Percentiles rank a stretch among this genome's conserved stretches.
Evolutionary conservation across 37 sponge, comb jelly and placozoan species (phyloP).

Genomic region (Mnemiopsis leidyi): DNA sequence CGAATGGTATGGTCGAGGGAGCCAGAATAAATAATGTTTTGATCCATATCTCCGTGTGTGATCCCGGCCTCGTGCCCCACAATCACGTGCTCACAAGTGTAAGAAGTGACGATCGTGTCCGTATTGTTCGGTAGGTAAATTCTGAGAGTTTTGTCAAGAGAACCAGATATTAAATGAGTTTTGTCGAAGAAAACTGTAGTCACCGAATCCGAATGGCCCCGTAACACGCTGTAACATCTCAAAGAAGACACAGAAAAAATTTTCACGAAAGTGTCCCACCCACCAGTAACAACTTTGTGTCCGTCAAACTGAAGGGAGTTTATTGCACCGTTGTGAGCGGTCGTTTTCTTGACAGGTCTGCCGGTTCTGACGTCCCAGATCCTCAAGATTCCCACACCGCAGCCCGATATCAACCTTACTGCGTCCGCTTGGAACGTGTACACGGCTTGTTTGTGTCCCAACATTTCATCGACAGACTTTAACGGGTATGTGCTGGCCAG

Average conservation of each 20-base stretch:
- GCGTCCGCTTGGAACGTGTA: constrained; percentile 54
- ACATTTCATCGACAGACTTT: not conserved
- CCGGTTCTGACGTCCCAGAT: constrained; percentile 56
- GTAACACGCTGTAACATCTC: not conserved
- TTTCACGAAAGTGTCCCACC: constrained; percentile 58
- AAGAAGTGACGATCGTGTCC: not conserved
- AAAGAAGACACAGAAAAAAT: constrained; percentile 26
- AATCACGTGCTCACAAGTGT: constrained; percentile 56
- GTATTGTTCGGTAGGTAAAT: not conserved
- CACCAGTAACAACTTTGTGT: constrained; percentile 24
- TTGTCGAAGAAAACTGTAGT: constrained; percentile 46
- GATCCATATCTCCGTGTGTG: constrained; percentile 59
- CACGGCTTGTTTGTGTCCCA: constrained; percentile 54
- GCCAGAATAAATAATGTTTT: not conserved
- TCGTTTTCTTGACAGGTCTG: constrained; percentile 17
- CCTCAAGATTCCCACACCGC: not conserved
- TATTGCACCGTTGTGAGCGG: constrained; percentile 42
- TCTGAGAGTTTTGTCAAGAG: constrained; percentile 39
- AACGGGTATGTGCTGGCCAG: constrained; percentile 51
- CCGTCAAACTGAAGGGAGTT: constrained; percentile 61
- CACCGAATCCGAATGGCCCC: constrained; percentile 20
- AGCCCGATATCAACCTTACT: constrained; percentile 28
- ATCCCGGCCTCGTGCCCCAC: constrained; percentile 56
- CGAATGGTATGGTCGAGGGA: constrained; percentile 26
- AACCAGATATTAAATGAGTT: constrained; percentile 5